Base-by-base conservation (phyloP, 2,797 vertebrate genomes). In the Loriculus beryllinus region DNA sequence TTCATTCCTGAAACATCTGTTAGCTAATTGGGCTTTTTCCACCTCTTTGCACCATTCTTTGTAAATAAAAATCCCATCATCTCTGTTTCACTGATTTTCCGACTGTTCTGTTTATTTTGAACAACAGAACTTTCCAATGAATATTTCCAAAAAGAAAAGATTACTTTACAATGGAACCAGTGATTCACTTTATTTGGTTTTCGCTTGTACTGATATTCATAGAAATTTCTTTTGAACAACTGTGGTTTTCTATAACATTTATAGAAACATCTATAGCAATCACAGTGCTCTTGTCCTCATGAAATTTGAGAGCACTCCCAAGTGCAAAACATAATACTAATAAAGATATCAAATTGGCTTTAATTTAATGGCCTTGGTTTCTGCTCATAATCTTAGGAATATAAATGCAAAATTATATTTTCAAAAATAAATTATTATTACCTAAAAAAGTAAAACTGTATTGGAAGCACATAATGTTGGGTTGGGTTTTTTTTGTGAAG, bases 351-450 rank as follows among this genome's bases (percentile, higher is more conserved):
- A 33, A 93, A 6, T 48, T 63, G 42, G 6, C 26, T 88, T 83
- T 69, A 74, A 68, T 93, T 82, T 80, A 83, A 79, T 88, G 1
- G 28, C 31, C 89, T 82, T 65, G 25, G 25, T 87, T 94, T 87
- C 35, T 80, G 40, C 8, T 92, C 48, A 52, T 82, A 76, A 85
- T 85, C 48, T 82, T 17, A 3, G 35, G 76, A 90, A 88, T 84
- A 23, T 64, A 95, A 94, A 74, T 51, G 64, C 15, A 39, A 82
- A 47, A 42, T 68, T 89, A 92, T 85, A 59, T 89, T 87, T 93
- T 91, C 15, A 82, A 76, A 91, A 80, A 26, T 31, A 28, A 51
- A 68, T 54, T 81, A 51, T 83, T 89, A 75, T 75, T 80, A 77
- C 15, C 22, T 57, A 80, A 35, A 90, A 94, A 86, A 80, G 52